A percentile compares a stretch with the other conserved stretches of the same genome.
Conservation (phyloP, 2,797 vertebrate species). For the Australoheros facetus region DNA sequence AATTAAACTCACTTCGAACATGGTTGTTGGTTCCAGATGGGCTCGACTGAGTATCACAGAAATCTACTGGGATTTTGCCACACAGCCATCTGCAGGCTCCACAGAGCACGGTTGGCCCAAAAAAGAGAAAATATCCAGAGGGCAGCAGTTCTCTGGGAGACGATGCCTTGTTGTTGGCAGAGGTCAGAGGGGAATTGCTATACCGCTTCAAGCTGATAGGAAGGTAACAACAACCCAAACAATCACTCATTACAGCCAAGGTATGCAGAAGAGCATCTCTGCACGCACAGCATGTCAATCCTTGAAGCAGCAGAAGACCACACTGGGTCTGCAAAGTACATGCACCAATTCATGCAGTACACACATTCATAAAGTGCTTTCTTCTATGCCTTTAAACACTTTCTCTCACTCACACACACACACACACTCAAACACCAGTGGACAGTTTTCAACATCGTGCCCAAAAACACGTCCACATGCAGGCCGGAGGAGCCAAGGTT, state of each 20-base stretch:
- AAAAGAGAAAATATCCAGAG: not conserved
- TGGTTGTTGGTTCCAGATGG: not conserved
- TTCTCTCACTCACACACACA: not conserved
- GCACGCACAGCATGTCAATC: not conserved
- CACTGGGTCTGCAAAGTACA: not conserved
- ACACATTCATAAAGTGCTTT: not conserved
- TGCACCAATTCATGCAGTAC: not conserved
- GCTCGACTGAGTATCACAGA: not conserved
- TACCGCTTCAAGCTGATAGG: not conserved
- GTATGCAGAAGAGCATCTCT: not conserved
- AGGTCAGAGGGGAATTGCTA: not conserved
- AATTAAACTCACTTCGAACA: not conserved
- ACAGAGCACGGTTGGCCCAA: not conserved
- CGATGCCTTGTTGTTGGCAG: not conserved
- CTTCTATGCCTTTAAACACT: not conserved
- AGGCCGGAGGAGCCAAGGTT: not conserved
- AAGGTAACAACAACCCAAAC: not conserved
- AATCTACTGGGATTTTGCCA: not conserved
- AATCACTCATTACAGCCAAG: not conserved
- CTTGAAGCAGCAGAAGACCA: fast-evolving
- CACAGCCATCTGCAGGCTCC: not conserved
- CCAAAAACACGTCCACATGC: not conserved
- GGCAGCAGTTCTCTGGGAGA: not conserved
- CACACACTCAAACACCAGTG: not conserved
- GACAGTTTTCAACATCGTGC: not conserved